Conservation (phyloP, 1,140 invertebrate species). For the Yoshiicerus persimilis region DNA sequence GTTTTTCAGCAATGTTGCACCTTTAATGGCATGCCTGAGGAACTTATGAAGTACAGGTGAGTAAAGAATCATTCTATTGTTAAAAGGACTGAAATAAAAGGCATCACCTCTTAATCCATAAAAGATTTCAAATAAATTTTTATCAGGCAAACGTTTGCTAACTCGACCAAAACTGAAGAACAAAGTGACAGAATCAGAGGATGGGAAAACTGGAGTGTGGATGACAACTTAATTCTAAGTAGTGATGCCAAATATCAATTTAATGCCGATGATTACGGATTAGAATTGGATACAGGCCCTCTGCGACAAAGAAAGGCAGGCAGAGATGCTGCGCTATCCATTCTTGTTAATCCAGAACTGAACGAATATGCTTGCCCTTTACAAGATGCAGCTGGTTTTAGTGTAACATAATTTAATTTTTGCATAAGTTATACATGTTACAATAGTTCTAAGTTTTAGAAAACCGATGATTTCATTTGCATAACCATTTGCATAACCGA, state of each 20-base stretch:
- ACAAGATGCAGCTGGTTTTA: not conserved
- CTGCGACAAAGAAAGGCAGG: not conserved
- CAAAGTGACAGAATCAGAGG: too few species aligned
- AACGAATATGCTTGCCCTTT: not conserved
- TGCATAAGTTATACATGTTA: too few species aligned
- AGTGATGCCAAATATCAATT: not conserved
- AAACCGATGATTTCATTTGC: not conserved
- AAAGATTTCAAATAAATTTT: too few species aligned
- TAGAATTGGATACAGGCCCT: not conserved
- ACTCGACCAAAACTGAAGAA: too few species aligned
- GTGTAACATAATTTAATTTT: too few species aligned
- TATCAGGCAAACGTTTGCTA: too few species aligned
- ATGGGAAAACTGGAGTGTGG: too few species aligned
- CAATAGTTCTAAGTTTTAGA: too few species aligned
- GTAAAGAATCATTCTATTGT: too few species aligned
- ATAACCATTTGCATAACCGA: not conserved
- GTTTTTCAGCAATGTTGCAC: not conserved
- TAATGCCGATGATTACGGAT: not conserved
- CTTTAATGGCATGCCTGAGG: not conserved
- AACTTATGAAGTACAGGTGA: too few species aligned
- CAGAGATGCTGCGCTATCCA: not conserved
- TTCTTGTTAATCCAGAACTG: not conserved
- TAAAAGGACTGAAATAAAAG: too few species aligned
- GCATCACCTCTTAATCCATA: too few species aligned
- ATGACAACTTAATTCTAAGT: not conserved